Evolutionary conservation across 2,797 vertebrate genomes (phyloP).

Genomic region (Echiichthys vipera): DNA sequence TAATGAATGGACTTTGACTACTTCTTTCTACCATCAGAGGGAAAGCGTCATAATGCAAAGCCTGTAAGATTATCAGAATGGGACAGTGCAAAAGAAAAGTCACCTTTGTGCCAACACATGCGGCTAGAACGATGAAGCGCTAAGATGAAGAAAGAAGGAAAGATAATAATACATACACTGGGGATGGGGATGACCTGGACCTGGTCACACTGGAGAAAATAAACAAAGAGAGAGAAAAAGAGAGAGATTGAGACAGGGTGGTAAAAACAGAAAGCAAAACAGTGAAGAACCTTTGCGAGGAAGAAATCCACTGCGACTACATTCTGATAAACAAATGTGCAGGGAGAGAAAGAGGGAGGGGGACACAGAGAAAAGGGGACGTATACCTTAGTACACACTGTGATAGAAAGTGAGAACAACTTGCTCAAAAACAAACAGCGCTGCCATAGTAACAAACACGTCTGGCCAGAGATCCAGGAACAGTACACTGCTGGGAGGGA

Average conservation of each 20-base stretch:
- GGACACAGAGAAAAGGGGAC: conserved; percentile 56
- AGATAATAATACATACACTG: conserved; percentile 93
- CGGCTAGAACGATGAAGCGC: conserved; percentile 54
- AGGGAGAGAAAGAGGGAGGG: neutral
- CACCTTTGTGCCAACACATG: conserved; percentile 59
- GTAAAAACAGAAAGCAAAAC: conserved; percentile 30
- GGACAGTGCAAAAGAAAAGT: conserved; percentile 37
- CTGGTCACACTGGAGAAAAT: conserved; percentile 83
- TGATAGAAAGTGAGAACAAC: conserved; percentile 58
- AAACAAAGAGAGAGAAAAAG: conserved; percentile 68
- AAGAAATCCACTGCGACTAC: conserved; percentile 54
- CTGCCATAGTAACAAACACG: conserved; percentile 76
- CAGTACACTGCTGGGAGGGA: conserved; percentile 66
- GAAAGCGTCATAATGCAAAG: conserved; percentile 23
- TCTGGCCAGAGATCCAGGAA: conserved; percentile 70
- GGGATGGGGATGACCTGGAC: conserved; percentile 94
- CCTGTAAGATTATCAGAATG: conserved; percentile 21
- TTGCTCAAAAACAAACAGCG: conserved; percentile 71
- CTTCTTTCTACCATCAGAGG: conserved; percentile 3
- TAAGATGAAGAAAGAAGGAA: conserved; percentile 67
- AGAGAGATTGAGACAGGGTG: conserved; percentile 57
- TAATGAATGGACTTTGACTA: conserved; percentile 16
- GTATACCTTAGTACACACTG: conserved; percentile 40
- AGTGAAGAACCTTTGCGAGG: conserved; percentile 31
- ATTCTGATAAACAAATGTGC: conserved; percentile 55